Conservation (phyloP, 2,113 vertebrate genomes). For the Patagioenas fasciata region DNA sequence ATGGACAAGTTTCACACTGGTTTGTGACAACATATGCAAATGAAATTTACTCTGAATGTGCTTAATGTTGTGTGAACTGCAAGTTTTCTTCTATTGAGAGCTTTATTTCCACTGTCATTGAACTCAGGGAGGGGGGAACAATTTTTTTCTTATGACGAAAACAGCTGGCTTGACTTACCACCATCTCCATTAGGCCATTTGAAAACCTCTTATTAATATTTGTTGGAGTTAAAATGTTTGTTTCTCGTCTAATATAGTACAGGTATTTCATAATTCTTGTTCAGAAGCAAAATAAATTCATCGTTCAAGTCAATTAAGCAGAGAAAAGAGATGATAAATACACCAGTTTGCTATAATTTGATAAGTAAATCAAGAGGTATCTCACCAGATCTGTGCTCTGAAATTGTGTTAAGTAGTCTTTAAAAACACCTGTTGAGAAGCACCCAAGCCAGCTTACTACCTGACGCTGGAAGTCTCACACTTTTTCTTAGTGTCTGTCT, state of each 20-base stretch:
- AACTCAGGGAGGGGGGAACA: neutral
- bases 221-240: constrained; percentile 7
- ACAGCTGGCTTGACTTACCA: neutral
- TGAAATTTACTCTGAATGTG: constrained; percentile 33
- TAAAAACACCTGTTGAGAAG: neutral
- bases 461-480: neutral
- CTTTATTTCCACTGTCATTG: constrained; percentile 33
- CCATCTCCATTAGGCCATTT: neutral
- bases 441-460: neutral
- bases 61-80: constrained; percentile 15
- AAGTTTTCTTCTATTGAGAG: constrained; percentile 14
- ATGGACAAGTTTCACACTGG: constrained; percentile 48
- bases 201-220: neutral
- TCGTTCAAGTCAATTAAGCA: constrained; percentile 15
- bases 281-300: neutral
- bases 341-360: constrained; percentile 2
- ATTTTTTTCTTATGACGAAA: constrained; percentile 6
- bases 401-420: neutral
- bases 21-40: constrained; percentile 35
- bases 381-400: neutral
- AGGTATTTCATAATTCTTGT: constrained; percentile 41
- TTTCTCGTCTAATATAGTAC: neutral
- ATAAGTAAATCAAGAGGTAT: constrained; percentile 28
- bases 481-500: neutral
- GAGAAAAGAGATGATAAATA: neutral